Evolutionary conservation across 2,113 vertebrate genomes (phyloP), one percentile per base, ranked within the genome.

Genomic region (Melanerpes aurifrons): DNA sequence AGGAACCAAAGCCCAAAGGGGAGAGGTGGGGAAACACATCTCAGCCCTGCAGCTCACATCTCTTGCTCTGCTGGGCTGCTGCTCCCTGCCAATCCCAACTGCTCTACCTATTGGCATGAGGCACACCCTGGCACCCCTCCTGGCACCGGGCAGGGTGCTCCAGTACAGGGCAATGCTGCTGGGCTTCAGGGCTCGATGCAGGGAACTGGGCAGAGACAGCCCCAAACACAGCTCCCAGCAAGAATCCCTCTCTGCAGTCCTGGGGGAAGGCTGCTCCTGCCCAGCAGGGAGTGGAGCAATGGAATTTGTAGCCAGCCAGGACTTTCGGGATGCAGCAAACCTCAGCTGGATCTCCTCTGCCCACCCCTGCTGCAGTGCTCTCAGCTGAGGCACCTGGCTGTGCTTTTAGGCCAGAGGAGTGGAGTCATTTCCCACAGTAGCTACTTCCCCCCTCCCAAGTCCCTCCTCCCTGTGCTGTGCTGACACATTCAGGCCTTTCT

Each of bases 141-240:
- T 13, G 5, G 59, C 48, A 10, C 35, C 2, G 64, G 47, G 69
- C 63, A 15, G 28, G 6, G 1, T 3, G 5, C 37, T 20, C 37
- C 26, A 6, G 8, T 32, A 11, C 43, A 14, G 24, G 0, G 1
- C n/a, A 4, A 50, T 2, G 4, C 6, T 4, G 47, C 63, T 29
- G 74, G 54, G 80, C 66, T 50, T 68, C 48, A 58, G 48, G 57
- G 40, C 56, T 12, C 0, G 9, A 18, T 7, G 9, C 40, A 28
- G 12, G 50, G 59, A 43, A 18, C 43, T 45, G 43, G 43, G 13
- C 43, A 45, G 43, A 4, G 61, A 32, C 11, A 15, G 64, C 8
- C 20, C 53, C 58, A 35, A 37, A 45, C 25, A 26, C 76, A 66
- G 3, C 40, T 31, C 5, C 1, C 22, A 43, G 50, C 57, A 56